Conservation (phyloP, 37 sponge, comb jelly and placozoan species). For the Halisarca cf. caerulea region DNA sequence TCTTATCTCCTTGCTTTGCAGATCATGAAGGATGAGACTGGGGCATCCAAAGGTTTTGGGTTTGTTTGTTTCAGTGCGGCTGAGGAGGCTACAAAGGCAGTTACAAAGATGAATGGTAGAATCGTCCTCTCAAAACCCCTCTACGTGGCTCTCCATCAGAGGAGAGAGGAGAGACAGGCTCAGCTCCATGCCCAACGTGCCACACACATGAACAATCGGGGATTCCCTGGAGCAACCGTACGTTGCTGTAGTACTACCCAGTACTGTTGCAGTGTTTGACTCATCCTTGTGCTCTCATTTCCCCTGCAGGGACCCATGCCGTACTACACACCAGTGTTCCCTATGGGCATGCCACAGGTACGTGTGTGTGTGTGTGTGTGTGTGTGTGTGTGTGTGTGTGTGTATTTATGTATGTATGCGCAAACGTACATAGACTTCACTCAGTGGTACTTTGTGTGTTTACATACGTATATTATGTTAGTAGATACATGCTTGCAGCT, state of each 20-base stretch:
- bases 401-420: too few species aligned
- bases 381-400: too few species aligned
- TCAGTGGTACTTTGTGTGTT: too few species aligned
- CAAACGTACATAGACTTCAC: too few species aligned
- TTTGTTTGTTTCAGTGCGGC: constrained; percentile 99
- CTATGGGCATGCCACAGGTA: constrained; percentile 73
- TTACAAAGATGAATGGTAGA: constrained; percentile 98
- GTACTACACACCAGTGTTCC: constrained; percentile 23
- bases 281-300: too few species aligned
- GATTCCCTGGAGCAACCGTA: constrained; percentile 32
- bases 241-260: too few species aligned
- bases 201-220: constrained; percentile 62
- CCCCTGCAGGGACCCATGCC: constrained; percentile 17
- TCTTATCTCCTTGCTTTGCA: too few species aligned
- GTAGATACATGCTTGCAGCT: too few species aligned
- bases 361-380: not conserved
- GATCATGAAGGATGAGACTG: constrained; percentile 91
- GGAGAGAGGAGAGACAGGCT: constrained; percentile 96
- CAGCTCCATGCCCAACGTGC: constrained; percentile 83
- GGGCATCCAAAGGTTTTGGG: constrained; percentile 91
- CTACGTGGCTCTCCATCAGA: constrained; percentile 98
- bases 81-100: constrained; percentile 99
- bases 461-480: too few species aligned
- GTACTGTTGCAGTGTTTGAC: not conserved
- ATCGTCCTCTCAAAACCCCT: constrained; percentile 97